Base-by-base conservation (phyloP, 2,113 vertebrate species). In the Leiothrix lutea region DNA sequence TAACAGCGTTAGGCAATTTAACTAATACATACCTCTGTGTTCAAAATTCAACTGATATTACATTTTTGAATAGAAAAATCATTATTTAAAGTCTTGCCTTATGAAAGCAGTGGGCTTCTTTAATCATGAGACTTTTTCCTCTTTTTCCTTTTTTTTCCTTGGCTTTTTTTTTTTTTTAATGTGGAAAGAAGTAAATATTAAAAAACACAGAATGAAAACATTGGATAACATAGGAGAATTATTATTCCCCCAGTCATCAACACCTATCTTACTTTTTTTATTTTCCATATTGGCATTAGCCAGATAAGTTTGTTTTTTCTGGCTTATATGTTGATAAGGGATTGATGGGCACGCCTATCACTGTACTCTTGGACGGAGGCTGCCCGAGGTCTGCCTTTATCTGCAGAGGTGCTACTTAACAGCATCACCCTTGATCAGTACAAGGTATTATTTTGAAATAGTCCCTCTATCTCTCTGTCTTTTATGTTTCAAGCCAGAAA, bases 401-500 rank as follows among this genome's bases (percentile, higher is more conserved):
- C 44, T 91, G 23, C 54, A n/a, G 38, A 66, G 42, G 20, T 69
- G 28, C 9, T 92, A n/a, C 18, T 51, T 91, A 69, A 20, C 36
- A 70, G 25, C 35, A 42, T 60, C 28, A 79, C 28, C 25, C 48
- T 79, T 88, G 38, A 40, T 67, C 71, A 56, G 7, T 47, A 56
- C 4, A 61, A 89, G 33, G 18, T 22, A 26, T 50, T 65, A 69
- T 65, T 92, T 60, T 60, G 64, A 92, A 56, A 80, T 90, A 92
- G 66, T 36, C 18, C 44, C 29, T 61, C 16, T 64, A 24, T 89
- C 23, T 65, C 15, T 87, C 17, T 64, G 53, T 78, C 58, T 86
- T 78, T 88, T 61, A 38, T 65, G 14, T 80, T 86, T 86, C n/a
- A 84, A 94, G 61, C 53, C 62, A 89, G 74, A 88, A 86, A 81